Conservation (phyloP, 2,888 invertebrate species). For the Galerucella calmariensis region DNA sequence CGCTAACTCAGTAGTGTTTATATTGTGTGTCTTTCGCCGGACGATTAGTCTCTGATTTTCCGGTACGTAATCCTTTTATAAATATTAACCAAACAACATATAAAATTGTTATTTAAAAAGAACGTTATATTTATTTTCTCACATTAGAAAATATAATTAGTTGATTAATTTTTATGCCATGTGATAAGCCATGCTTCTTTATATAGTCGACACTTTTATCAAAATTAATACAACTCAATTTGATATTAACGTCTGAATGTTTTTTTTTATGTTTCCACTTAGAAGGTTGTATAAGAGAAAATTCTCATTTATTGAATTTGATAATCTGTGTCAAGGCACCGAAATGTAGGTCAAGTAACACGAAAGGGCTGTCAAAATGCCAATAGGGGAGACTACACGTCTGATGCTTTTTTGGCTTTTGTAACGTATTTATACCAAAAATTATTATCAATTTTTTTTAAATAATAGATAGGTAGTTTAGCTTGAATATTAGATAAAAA, state of each 20-base stretch:
- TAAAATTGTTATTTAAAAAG: neutral
- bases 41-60: slow-evolving; percentile 42
- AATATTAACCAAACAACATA: slow-evolving; percentile 12
- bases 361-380: slow-evolving; percentile 40
- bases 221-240: neutral
- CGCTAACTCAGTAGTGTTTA: slow-evolving; percentile 45
- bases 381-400: slow-evolving; percentile 14
- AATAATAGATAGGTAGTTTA: no score
- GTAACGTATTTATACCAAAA: neutral
- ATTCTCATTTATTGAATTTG: slow-evolving; percentile 33
- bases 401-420: neutral
- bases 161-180: neutral
- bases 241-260: neutral
- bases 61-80: slow-evolving; percentile 49
- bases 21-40: slow-evolving; percentile 51
- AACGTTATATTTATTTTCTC: neutral
- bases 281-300: slow-evolving; percentile 30
- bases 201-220: neutral
- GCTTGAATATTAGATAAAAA: neutral
- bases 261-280: neutral
- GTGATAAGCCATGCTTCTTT: slow-evolving; percentile 7
- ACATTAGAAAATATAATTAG: neutral
- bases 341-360: slow-evolving; percentile 41
- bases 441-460: no score
- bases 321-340: slow-evolving; percentile 40